Percentiles rank a stretch among this genome's conserved stretches.
These are phyloP conservation scores for Drosophila miranda DNA, from an alignment of 1,140 invertebrate genomes.

Conservation along the genomic window DNA sequence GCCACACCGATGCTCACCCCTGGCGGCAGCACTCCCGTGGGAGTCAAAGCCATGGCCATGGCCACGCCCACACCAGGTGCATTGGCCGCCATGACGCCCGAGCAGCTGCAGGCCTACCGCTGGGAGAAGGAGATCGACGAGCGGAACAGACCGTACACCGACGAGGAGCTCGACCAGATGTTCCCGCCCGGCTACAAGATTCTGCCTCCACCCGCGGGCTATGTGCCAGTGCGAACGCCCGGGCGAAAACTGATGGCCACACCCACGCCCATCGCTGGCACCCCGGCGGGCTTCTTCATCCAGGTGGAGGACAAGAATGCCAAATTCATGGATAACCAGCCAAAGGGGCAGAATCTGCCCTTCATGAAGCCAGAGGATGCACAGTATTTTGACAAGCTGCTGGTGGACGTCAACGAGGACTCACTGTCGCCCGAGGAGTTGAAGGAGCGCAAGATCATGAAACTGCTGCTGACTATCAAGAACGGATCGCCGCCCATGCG, in stretches of 20 bases:
- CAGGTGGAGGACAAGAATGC: conserved; percentile 92
- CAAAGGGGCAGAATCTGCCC: conserved; percentile 95
- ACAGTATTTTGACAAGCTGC: conserved; percentile 99
- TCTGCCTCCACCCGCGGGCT: conserved; percentile 96
- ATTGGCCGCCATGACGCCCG: conserved; percentile 98
- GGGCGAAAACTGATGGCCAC: conserved; percentile 98
- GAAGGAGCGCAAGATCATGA: conserved; percentile 99
- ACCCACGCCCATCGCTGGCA: conserved; percentile 97
- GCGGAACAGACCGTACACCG: conserved; percentile 96
- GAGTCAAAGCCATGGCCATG: conserved; percentile 98
- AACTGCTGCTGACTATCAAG: conserved; percentile 98
- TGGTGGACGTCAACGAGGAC: conserved; percentile 99
- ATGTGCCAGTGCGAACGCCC: conserved; percentile 98
- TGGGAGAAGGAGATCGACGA: conserved; percentile 99
- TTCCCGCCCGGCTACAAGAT: conserved; percentile 99
- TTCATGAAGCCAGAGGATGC: conserved; percentile 99
- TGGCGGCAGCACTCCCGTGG: conserved; percentile 93
- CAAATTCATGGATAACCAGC: conserved; percentile 97
- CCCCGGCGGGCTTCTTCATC: conserved; percentile 97
- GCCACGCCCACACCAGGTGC: conserved; percentile 98
- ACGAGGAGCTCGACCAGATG: conserved; percentile 98
- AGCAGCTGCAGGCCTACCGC: conserved; percentile 98
- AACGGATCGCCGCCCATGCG: conserved; percentile 99
- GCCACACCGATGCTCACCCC: conserved; percentile 86
- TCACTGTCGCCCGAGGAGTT: conserved; percentile 97